A percentile compares a stretch with the other conserved stretches of the same genome.
These are phyloP conservation scores for Scarus forsteni DNA, from an alignment of 2,797 vertebrate species.

Conservation along the genomic window DNA sequence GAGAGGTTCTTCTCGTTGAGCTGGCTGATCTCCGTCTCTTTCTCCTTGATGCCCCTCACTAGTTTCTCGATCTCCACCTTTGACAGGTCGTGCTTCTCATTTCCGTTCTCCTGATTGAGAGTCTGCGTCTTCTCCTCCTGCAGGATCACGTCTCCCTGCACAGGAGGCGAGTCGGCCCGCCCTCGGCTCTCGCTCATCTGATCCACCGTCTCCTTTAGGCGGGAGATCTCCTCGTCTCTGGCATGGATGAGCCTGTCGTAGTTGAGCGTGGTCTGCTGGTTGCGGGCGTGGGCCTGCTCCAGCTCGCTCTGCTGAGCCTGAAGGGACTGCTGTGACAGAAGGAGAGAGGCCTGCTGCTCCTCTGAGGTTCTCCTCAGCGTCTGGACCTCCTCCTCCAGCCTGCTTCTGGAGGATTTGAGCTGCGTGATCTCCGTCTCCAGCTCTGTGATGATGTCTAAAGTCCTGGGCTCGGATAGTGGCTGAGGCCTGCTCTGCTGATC, in stretches of 20 bases:
- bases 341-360: slow-evolving; percentile 87
- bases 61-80: slow-evolving; percentile 94
- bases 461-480: slow-evolving; percentile 87
- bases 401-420: slow-evolving; percentile 85
- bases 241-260: slow-evolving; percentile 89
- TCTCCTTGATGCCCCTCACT: slow-evolving; percentile 94
- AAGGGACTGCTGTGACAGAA: slow-evolving; percentile 87
- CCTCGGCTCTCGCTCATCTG: slow-evolving; percentile 82
- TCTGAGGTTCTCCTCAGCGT: slow-evolving; percentile 85
- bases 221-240: slow-evolving; percentile 91
- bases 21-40: slow-evolving; percentile 94
- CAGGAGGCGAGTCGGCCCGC: slow-evolving; percentile 73
- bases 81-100: slow-evolving; percentile 97
- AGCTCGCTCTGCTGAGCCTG: slow-evolving; percentile 90
- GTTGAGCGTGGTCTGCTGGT: slow-evolving; percentile 89
- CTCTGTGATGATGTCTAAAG: slow-evolving; percentile 92
- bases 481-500: slow-evolving; percentile 92
- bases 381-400: slow-evolving; percentile 88
- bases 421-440: slow-evolving; percentile 93
- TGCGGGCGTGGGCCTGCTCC: slow-evolving; percentile 87
- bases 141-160: slow-evolving; percentile 87
- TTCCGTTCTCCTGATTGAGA: slow-evolving; percentile 91
- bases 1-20: slow-evolving; percentile 95
- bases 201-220: slow-evolving; percentile 87
- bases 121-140: slow-evolving; percentile 92